Evolutionary conservation across 2,888 invertebrate species (phyloP).

Genomic region (Rhamnusium bicolor): DNA sequence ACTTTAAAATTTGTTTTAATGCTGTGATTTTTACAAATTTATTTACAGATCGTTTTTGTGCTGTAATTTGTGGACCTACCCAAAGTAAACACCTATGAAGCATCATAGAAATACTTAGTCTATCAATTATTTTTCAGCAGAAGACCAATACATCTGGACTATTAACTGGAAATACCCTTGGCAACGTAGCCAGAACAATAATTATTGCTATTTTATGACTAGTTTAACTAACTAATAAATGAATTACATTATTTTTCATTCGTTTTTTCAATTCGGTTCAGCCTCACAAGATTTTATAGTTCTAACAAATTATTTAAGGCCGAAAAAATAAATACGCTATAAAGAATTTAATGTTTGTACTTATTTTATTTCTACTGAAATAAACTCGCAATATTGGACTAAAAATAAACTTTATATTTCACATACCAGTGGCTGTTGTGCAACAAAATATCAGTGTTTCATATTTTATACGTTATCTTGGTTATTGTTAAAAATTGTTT

Average conservation of each 20-base stretch:
- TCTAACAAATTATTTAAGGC: not conserved
- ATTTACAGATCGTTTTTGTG: no score
- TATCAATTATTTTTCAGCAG: no score
- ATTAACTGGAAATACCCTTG: no score
- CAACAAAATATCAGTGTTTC: not conserved
- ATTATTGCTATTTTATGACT: not conserved
- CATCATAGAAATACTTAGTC: no score
- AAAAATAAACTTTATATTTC: slow-evolving; percentile 44
- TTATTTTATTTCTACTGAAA: slow-evolving; percentile 37
- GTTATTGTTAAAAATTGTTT: not conserved
- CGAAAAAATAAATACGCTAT: slow-evolving; percentile 29
- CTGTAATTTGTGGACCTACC: no score
- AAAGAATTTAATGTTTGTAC: slow-evolving; percentile 27
- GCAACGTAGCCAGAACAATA: no score
- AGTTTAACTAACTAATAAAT: not conserved
- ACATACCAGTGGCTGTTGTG: slow-evolving; percentile 32
- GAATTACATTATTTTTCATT: not conserved
- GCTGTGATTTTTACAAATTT: no score
- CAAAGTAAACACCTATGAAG: no score
- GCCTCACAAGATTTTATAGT: not conserved
- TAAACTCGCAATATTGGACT: slow-evolving; percentile 35
- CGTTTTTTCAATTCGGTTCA: no score
- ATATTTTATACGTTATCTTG: not conserved
- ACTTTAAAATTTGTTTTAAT: no score
- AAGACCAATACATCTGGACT: no score